Evolutionary conservation across 2,888 invertebrate species (phyloP).

Genomic region (Barypeithes pellucidus): DNA sequence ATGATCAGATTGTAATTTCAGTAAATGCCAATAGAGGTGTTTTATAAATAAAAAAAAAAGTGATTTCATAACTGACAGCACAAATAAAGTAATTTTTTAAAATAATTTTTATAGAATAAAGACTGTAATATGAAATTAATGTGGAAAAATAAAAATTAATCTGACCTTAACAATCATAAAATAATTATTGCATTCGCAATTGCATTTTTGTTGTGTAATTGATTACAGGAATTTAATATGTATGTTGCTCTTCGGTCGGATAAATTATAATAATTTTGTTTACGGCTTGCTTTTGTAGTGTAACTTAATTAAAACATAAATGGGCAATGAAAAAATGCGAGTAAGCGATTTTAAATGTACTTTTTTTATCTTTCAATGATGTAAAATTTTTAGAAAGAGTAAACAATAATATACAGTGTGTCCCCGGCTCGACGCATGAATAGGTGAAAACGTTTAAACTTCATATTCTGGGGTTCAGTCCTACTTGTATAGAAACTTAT

Average conservation of each 20-base stretch:
- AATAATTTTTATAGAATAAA: background rate
- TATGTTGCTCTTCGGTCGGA: constrained; percentile 35
- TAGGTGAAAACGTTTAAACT: too few relatives aligned
- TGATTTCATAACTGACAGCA: too few relatives aligned
- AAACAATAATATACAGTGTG: background rate
- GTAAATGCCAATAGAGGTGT: too few relatives aligned
- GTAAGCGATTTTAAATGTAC: background rate
- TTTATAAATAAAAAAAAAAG: too few relatives aligned
- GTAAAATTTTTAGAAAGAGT: background rate
- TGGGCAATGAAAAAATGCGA: constrained; percentile 4
- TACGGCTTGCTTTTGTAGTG: constrained; percentile 59
- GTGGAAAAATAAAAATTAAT: constrained; percentile 27
- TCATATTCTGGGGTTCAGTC: too few relatives aligned
- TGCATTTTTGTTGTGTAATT: constrained; percentile 30
- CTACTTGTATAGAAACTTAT: too few relatives aligned
- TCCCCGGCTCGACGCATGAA: too few relatives aligned
- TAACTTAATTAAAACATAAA: constrained; percentile 25
- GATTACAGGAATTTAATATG: constrained; percentile 31
- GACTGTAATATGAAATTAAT: constrained; percentile 18
- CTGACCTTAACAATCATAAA: constrained; percentile 29
- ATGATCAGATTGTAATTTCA: too few relatives aligned
- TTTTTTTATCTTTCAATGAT: background rate
- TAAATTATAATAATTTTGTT: constrained; percentile 61
- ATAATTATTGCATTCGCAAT: constrained; percentile 28
- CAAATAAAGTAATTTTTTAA: too few relatives aligned